Evolutionary conservation across 1,140 invertebrate genomes (phyloP).

Genomic region (Melanaphis sacchari): DNA sequence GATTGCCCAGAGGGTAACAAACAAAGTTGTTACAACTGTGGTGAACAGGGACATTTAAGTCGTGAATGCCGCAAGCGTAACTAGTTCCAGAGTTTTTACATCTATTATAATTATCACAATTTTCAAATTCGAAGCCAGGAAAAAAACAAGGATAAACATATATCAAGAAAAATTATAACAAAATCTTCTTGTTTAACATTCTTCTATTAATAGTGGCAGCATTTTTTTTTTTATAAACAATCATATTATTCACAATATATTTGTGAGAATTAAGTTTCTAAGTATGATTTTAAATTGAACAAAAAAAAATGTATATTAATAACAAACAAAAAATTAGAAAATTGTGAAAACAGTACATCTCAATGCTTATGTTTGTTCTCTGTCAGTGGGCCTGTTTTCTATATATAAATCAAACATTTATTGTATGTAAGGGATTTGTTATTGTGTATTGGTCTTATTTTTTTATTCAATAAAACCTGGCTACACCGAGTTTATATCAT

Average conservation of each 20-base stretch:
- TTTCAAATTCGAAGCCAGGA: constrained; percentile 40
- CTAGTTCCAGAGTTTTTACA: not conserved
- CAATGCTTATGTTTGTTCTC: constrained; percentile 32
- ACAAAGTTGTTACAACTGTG: constrained; percentile 59
- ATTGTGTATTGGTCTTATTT: constrained; percentile 39
- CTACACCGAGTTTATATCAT: not conserved
- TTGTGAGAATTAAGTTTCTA: not conserved
- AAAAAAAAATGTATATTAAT: not conserved
- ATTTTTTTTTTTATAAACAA: constrained; percentile 14
- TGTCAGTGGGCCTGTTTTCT: constrained; percentile 19
- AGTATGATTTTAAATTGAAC: not conserved
- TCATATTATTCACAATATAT: not conserved
- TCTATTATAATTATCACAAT: constrained; percentile 20
- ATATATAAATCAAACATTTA: constrained; percentile 20
- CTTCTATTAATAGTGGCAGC: not conserved
- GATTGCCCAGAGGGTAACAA: constrained; percentile 58
- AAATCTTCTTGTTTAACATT: constrained; percentile 43
- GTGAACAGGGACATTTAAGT: constrained; percentile 57
- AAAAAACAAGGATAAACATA: constrained; percentile 39
- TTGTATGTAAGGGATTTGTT: constrained; percentile 46
- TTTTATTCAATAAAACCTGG: constrained; percentile 46
- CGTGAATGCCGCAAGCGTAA: constrained; percentile 57
- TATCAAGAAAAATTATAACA: constrained; percentile 31
- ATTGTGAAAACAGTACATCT: not conserved
- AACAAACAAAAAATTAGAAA: not conserved